Conservation (phyloP, 1,140 invertebrate genomes). For the Callitettix versicolor region DNA sequence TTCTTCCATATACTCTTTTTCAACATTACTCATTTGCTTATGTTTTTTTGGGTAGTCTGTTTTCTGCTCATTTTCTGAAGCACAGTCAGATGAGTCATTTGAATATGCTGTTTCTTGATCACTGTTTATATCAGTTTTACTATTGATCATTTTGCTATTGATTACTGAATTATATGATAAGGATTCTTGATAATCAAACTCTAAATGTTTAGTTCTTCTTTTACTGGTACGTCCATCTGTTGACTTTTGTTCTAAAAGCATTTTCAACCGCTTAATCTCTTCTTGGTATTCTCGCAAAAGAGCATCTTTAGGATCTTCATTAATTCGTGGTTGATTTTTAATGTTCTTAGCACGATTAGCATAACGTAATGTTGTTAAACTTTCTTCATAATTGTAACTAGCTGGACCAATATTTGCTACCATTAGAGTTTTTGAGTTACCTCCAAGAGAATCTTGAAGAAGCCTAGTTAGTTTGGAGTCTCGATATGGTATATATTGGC, state of each 20-base stretch:
- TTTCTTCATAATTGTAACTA: conserved; percentile 91
- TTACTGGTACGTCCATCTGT: too few species aligned
- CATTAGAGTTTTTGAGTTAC: conserved; percentile 95
- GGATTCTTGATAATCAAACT: too few species aligned
- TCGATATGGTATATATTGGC: conserved; percentile 81
- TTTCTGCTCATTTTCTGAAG: too few species aligned
- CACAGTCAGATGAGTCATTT: too few species aligned
- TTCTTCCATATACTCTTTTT: conserved; percentile 24
- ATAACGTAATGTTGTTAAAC: conserved; percentile 82
- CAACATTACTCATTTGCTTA: neutral
- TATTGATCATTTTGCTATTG: too few species aligned
- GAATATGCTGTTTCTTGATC: too few species aligned
- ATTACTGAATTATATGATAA: too few species aligned
- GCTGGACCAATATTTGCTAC: conserved; percentile 95
- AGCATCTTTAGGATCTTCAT: conserved; percentile 91
- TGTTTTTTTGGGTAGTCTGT: too few species aligned
- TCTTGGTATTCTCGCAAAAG: conserved; percentile 78
- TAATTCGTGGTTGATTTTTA: conserved; percentile 90
- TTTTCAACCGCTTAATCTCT: conserved; percentile 61
- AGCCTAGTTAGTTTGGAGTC: conserved; percentile 89
- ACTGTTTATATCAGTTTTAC: too few species aligned
- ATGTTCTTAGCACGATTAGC: conserved; percentile 91
- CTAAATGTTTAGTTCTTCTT: too few species aligned
- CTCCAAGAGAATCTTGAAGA: conserved; percentile 79
- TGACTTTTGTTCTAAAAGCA: neutral